Conservation (phyloP, 2,888 invertebrate genomes). For the Netelia inedita region DNA sequence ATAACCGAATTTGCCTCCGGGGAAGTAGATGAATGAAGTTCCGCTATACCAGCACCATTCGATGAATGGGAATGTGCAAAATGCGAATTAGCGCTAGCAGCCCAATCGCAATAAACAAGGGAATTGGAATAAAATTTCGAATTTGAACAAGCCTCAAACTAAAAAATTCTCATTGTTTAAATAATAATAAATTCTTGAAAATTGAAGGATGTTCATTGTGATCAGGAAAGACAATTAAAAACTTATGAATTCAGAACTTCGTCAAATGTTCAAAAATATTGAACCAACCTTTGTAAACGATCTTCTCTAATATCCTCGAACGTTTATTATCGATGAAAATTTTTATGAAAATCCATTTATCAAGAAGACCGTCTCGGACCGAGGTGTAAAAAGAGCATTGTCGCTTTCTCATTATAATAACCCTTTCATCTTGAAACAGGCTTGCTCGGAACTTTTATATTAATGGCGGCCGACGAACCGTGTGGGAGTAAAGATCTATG, state of each 20-base stretch:
- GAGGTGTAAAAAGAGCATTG: slow-evolving; percentile 9
- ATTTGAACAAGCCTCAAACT: too few relatives aligned
- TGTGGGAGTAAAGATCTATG: slow-evolving; percentile 67
- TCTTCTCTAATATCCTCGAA: too few relatives aligned
- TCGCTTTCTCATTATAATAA: slow-evolving; percentile 14
- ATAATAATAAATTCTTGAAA: too few relatives aligned
- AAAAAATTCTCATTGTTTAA: too few relatives aligned
- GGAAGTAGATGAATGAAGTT: slow-evolving; percentile 22
- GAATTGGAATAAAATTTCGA: too few relatives aligned
- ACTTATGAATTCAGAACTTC: too few relatives aligned
- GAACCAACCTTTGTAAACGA: too few relatives aligned
- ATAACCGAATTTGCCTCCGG: slow-evolving; percentile 28
- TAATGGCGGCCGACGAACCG: slow-evolving; percentile 21
- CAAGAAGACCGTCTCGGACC: neutral
- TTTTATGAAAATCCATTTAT: neutral
- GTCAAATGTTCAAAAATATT: too few relatives aligned
- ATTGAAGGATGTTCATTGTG: too few relatives aligned
- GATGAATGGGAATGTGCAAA: slow-evolving; percentile 30
- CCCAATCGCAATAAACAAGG: neutral
- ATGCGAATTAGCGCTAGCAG: neutral
- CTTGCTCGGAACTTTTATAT: neutral
- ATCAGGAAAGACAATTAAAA: too few relatives aligned
- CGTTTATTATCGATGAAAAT: too few relatives aligned
- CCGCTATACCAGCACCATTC: neutral
- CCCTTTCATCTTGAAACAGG: slow-evolving; percentile 2